Percentiles rank a stretch among this genome's conserved stretches.
These are phyloP conservation scores for Oscheius sp. DNA, from an alignment of 1,140 invertebrate genomes.

Conservation along the genomic window DNA sequence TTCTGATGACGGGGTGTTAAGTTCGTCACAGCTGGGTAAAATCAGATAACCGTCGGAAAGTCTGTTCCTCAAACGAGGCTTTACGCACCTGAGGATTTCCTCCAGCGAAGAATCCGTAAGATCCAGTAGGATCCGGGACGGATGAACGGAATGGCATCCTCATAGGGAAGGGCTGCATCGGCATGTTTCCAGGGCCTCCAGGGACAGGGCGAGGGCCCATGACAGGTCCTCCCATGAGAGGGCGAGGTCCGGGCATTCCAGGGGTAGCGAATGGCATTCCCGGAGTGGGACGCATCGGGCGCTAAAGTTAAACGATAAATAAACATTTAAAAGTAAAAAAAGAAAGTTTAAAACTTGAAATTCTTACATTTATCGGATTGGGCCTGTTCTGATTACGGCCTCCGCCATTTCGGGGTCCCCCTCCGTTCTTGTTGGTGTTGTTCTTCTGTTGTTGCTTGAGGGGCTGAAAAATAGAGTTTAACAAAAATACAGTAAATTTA, in stretches of 20 bases:
- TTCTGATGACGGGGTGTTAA: too few relatives aligned
- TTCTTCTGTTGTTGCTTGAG: not conserved
- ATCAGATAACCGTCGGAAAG: too few relatives aligned
- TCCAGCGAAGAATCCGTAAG: not conserved
- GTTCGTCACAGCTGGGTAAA: too few relatives aligned
- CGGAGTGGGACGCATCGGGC: not conserved
- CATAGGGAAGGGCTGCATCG: not conserved
- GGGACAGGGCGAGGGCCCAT: not conserved
- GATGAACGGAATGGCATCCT: not conserved
- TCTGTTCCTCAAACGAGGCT: too few relatives aligned
- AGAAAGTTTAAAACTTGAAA: not conserved
- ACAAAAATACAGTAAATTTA: too few relatives aligned
- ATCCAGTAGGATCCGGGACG: not conserved
- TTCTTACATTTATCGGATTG: too few relatives aligned
- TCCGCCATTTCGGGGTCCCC: not conserved
- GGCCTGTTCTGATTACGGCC: not conserved
- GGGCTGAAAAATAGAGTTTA: not conserved
- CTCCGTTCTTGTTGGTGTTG: not conserved
- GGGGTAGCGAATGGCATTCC: not conserved
- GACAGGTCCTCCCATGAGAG: too few relatives aligned
- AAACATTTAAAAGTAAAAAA: not conserved
- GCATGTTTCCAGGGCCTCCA: not conserved
- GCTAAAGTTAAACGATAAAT: not conserved
- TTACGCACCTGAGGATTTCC: not conserved
- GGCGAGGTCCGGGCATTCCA: conserved; percentile 1